Conservation (phyloP, 2,888 invertebrate species). For the Nymphalis polychloros region DNA sequence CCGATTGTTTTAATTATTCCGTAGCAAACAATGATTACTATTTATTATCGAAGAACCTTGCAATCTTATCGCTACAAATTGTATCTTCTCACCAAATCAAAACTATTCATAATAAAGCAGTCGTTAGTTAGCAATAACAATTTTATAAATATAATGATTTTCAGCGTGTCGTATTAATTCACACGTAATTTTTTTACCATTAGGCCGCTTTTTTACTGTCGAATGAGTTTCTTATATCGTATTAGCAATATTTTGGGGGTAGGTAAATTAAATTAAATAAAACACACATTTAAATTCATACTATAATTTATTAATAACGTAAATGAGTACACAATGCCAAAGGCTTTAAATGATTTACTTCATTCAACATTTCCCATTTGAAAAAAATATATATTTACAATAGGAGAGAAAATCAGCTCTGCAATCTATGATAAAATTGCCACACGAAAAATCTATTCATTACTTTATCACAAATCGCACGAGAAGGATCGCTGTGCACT, state of each 20-base stretch:
- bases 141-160: constrained; percentile 10
- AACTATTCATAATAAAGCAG: constrained; percentile 39
- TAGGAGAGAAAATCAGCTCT: constrained; percentile 75
- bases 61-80: constrained; percentile 74
- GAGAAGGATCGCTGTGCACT: constrained; percentile 77
- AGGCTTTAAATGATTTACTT: constrained; percentile 80
- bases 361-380: constrained; percentile 76
- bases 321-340: constrained; percentile 83
- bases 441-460: constrained; percentile 61
- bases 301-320: constrained; percentile 82
- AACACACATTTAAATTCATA: constrained; percentile 64
- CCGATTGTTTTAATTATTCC: constrained; percentile 80
- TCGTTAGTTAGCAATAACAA: constrained; percentile 27
- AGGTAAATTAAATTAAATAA: constrained; percentile 38
- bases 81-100: constrained; percentile 65
- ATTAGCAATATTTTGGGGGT: not conserved
- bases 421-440: constrained; percentile 70
- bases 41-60: constrained; percentile 72
- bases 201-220: not conserved
- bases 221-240: constrained; percentile 4
- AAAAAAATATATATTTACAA: constrained; percentile 79
- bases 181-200: constrained; percentile 7
- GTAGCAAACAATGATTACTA: constrained; percentile 68
- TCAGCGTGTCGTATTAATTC: constrained; percentile 36
- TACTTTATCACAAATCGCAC: constrained; percentile 76